Evolutionary conservation across 2,888 invertebrate species (phyloP).

Genomic region (Andrena minutula): DNA sequence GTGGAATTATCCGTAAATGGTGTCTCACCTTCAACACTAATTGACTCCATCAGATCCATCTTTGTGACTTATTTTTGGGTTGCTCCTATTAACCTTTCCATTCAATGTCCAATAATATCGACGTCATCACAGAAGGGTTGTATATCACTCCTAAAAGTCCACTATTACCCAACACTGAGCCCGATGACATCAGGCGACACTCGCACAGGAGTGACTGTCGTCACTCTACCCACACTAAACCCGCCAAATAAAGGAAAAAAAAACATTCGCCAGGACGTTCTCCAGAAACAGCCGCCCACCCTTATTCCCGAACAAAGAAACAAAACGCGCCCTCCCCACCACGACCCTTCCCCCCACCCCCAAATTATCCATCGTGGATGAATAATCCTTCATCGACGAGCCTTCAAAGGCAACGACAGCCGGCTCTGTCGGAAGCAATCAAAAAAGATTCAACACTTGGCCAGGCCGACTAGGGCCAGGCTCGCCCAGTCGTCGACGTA

Average conservation of each 20-base stretch:
- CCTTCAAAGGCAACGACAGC: slow-evolving; percentile 60
- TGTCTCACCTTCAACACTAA: too few relatives aligned
- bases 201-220: background rate
- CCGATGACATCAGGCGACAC: background rate
- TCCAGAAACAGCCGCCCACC: slow-evolving; percentile 32
- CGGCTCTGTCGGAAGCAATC: slow-evolving; percentile 64
- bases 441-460: slow-evolving; percentile 65
- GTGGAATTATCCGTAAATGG: too few relatives aligned
- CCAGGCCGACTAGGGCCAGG: slow-evolving; percentile 20
- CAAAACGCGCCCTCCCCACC: slow-evolving; percentile 33
- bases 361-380: slow-evolving; percentile 59
- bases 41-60: too few relatives aligned
- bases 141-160: too few relatives aligned
- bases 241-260: background rate
- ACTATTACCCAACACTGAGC: too few relatives aligned
- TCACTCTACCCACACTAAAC: background rate
- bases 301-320: slow-evolving; percentile 49
- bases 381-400: slow-evolving; percentile 59
- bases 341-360: slow-evolving; percentile 8
- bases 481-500: slow-evolving; percentile 2
- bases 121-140: too few relatives aligned
- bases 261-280: slow-evolving; percentile 2
- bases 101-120: too few relatives aligned
- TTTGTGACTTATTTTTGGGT: too few relatives aligned
- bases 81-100: too few relatives aligned